phyloP scores from a whole-genome alignment of 2,888 invertebrate genomes.

The Nebria brevicollis region DNA sequence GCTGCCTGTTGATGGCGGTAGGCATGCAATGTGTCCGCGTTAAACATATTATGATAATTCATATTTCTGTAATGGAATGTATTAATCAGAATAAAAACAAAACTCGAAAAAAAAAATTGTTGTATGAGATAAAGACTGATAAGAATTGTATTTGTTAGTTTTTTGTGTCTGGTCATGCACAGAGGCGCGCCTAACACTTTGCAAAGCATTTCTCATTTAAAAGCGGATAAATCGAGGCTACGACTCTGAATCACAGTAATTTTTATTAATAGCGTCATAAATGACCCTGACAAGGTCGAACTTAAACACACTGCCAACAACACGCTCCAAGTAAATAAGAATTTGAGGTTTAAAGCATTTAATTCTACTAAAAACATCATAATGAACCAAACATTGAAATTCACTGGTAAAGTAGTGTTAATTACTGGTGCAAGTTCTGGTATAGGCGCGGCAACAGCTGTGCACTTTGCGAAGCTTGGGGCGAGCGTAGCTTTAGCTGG shows the following conservation, averaged over 20 bases:
- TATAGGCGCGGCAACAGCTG: slow-evolving; percentile 84
- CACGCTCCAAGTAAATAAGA: neutral
- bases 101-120: neutral
- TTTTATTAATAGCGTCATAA: slow-evolving; percentile 12
- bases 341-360: slow-evolving; percentile 13
- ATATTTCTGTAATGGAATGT: neutral
- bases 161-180: too few relatives aligned
- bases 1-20: slow-evolving; percentile 93
- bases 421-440: slow-evolving; percentile 87
- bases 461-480: slow-evolving; percentile 79
- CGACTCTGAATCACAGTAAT: neutral
- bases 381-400: slow-evolving; percentile 55
- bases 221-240: too few relatives aligned
- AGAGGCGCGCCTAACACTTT: too few relatives aligned
- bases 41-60: slow-evolving; percentile 61
- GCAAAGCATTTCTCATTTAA: too few relatives aligned
- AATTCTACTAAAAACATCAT: neutral
- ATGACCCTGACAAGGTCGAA: slow-evolving; percentile 36
- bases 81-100: slow-evolving; percentile 28
- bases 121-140: too few relatives aligned
- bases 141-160: too few relatives aligned
- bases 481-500: slow-evolving; percentile 78
- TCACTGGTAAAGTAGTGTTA: slow-evolving; percentile 77
- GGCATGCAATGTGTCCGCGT: slow-evolving; percentile 93
- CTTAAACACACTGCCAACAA: slow-evolving; percentile 14